Percentiles rank a stretch among this genome's conserved stretches.
Evolutionary conservation across 2,797 vertebrate genomes (phyloP).

Genomic region (Myripristis murdjan): DNA sequence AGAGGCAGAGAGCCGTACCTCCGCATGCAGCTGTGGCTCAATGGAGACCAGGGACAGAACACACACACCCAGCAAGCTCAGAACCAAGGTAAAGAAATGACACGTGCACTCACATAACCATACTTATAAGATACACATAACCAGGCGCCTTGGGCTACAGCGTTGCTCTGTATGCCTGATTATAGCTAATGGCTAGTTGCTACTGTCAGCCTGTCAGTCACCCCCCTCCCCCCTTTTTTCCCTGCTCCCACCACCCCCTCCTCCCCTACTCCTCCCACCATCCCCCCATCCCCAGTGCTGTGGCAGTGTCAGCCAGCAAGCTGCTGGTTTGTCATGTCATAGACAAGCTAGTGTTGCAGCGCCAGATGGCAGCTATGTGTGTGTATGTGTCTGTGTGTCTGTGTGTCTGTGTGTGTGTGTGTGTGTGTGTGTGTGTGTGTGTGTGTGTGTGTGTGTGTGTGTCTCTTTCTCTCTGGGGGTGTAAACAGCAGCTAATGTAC

Average conservation of each 20-base stretch:
- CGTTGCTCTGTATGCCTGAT: constrained; percentile 69
- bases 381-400: too few relatives aligned
- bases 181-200: constrained; percentile 76
- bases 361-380: constrained; percentile 83
- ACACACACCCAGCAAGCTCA: constrained; percentile 86
- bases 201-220: constrained; percentile 79
- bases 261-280: constrained; percentile 50
- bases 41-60: constrained; percentile 94
- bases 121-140: constrained; percentile 41
- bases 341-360: constrained; percentile 85
- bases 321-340: constrained; percentile 87
- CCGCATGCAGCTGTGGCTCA: constrained; percentile 98
- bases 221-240: constrained; percentile 30
- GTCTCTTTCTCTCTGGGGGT: constrained; percentile 85
- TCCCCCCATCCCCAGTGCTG: constrained; percentile 76
- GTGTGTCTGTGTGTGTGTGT: constrained; percentile 31
- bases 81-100: constrained; percentile 89
- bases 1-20: constrained; percentile 99
- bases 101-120: constrained; percentile 7
- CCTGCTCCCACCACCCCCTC: constrained; percentile 17
- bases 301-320: constrained; percentile 86
- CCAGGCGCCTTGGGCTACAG: constrained; percentile 42
- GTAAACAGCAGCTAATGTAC: constrained; percentile 98
- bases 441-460: constrained; percentile 35
- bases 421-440: constrained; percentile 48